These are phyloP conservation scores for Drosophila meridiana DNA, from an alignment of 2,888 invertebrate genomes.

Conservation along the genomic window DNA sequence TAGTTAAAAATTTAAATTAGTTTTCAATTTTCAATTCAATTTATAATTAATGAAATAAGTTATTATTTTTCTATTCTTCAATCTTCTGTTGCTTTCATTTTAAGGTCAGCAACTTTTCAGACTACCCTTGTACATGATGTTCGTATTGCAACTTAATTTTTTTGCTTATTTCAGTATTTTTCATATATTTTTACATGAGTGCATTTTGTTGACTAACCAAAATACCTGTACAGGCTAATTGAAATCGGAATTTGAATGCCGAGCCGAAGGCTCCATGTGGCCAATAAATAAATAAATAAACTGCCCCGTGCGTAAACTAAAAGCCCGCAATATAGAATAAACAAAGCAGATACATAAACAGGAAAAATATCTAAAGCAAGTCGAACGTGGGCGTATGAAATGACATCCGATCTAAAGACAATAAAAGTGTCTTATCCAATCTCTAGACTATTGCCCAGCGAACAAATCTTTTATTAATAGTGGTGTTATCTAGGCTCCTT, in stretches of 20 bases:
- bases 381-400: slow-evolving; percentile 13
- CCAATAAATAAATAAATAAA: slow-evolving; percentile 59
- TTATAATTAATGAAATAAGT: not conserved
- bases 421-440: not conserved
- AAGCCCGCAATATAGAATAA: slow-evolving; percentile 18
- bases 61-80: not conserved
- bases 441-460: not conserved
- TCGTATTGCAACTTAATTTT: not conserved
- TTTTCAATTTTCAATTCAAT: not conserved
- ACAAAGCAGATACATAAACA: slow-evolving; percentile 24
- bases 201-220: slow-evolving; percentile 7
- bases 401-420: slow-evolving; percentile 1
- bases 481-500: slow-evolving; percentile 32
- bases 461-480: slow-evolving; percentile 15
- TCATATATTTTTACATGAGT: slow-evolving; percentile 11
- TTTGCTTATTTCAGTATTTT: not conserved
- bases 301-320: slow-evolving; percentile 9
- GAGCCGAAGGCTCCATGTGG: slow-evolving; percentile 14
- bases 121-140: not conserved
- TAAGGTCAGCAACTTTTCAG: not conserved
- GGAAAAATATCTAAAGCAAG: slow-evolving; percentile 11
- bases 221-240: slow-evolving; percentile 34
- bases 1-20: too few relatives aligned
- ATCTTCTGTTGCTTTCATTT: not conserved
- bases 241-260: slow-evolving; percentile 25